Evolutionary conservation across 1,140 invertebrate species (phyloP), one percentile per base, ranked within the genome.

Genomic region (Neodiprion lecontei): DNA sequence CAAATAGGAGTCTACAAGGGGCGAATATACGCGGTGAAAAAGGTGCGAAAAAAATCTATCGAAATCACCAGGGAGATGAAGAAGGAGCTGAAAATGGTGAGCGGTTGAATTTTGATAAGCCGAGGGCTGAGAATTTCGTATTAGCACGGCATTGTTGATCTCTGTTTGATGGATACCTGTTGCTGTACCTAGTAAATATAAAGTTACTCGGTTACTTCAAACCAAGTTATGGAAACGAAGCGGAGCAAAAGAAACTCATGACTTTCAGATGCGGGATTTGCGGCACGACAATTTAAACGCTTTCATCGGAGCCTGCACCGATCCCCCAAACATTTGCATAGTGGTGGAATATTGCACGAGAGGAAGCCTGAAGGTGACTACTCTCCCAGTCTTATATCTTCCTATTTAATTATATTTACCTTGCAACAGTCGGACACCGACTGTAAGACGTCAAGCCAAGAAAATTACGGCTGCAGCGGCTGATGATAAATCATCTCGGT

Each of bases 221-320:
- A 40, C 28, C 28, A 40, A 40, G 28, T 40, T 40, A 40, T 2
- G 28, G 28, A 40, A 40, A 40, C 28, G 28, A 68, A n/a, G 67
- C 3, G 12, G 21, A 21, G 40, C 47, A 10, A 69, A 70, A 9
- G 48, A 72, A 70, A 72, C 28, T 40, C 28, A 40, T 40, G 28
- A 40, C 28, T 88, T 89, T 21, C 83, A 97, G 96, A 94, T 98
- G 91, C 88, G 95, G 72, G 96, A 98, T 86, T 88, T 97, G 17
- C 91, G 96, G 21, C 96, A 98, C 81, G 95, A 97, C 83, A 98
- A 98, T 85, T 89, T 98, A 65, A 97, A 97, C 83, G 93, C 95
- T 0, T 98, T 99, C 82, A 95, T 98, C 70, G 97, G 97, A 68
- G 96, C 96, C n/a, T 97, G 96, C 83, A 95, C 96, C 10, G 95